phyloP scores from a whole-genome alignment of 2,888 invertebrate genomes.

The Volucella bombylans region DNA sequence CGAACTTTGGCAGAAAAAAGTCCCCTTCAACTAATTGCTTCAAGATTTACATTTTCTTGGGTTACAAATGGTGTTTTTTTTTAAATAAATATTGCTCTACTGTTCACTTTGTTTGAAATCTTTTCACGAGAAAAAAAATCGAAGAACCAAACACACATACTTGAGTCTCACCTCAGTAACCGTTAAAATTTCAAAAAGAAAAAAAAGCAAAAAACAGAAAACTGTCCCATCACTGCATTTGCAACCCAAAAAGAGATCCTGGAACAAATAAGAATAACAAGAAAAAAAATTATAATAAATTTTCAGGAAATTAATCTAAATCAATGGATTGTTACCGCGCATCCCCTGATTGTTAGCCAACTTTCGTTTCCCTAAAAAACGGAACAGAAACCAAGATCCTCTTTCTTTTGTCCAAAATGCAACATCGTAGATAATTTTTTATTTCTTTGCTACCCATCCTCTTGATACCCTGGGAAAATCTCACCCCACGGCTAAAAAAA shows the following conservation, averaged over 20 bases:
- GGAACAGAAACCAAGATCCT: slow-evolving; percentile 40
- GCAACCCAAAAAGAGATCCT: not conserved
- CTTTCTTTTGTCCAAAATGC: slow-evolving; percentile 66
- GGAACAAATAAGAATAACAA: slow-evolving; percentile 11
- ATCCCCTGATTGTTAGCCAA: slow-evolving; percentile 60
- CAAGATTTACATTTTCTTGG: slow-evolving; percentile 64
- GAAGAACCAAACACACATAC: slow-evolving; percentile 66
- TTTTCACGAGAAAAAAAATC: slow-evolving; percentile 49
- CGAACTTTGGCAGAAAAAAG: slow-evolving; percentile 6
- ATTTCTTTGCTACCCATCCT: slow-evolving; percentile 70
- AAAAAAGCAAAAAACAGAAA: not conserved
- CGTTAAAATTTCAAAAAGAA: slow-evolving; percentile 61
- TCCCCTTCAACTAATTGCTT: slow-evolving; percentile 55
- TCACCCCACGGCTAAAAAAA: slow-evolving; percentile 78
- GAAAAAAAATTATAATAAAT: slow-evolving; percentile 74
- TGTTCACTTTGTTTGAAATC: slow-evolving; percentile 68
- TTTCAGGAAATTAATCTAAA: slow-evolving; percentile 75
- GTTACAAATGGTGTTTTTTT: slow-evolving; percentile 6
- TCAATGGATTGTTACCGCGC: slow-evolving; percentile 73
- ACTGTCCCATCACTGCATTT: slow-evolving; percentile 45
- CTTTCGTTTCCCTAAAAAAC: slow-evolving; percentile 68
- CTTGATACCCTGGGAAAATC: slow-evolving; percentile 81
- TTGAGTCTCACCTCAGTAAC: slow-evolving; percentile 66
- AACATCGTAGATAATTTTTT: slow-evolving; percentile 62
- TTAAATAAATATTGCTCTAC: slow-evolving; percentile 26